These are phyloP conservation scores for Philaethria dido DNA, from an alignment of 2,888 invertebrate species.

Conservation along the genomic window DNA sequence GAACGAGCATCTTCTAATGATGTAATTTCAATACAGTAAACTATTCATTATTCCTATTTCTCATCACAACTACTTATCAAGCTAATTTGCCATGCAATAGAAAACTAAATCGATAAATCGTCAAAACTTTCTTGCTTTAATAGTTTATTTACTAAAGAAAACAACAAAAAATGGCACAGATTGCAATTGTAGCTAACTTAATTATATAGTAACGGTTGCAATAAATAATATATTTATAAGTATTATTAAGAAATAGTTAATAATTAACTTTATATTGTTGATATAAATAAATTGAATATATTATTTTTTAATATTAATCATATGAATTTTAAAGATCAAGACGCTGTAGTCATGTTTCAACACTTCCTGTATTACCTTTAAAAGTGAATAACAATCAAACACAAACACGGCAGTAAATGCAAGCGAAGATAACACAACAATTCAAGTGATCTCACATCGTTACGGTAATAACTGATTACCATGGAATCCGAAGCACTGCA, in stretches of 20 bases:
- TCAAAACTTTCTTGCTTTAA: constrained; percentile 19
- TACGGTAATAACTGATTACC: constrained; percentile 57
- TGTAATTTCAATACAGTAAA: constrained; percentile 12
- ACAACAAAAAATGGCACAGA: neutral
- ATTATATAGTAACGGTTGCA: neutral
- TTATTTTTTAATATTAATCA: neutral
- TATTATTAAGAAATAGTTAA: neutral
- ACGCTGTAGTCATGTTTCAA: too few species aligned
- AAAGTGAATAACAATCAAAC: neutral
- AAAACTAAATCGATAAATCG: constrained; percentile 27
- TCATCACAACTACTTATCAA: neutral
- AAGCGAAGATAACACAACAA: constrained; percentile 12
- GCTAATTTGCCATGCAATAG: neutral
- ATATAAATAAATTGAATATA: neutral
- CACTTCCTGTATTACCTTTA: neutral
- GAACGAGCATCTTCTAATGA: constrained; percentile 9
- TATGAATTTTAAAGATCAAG: neutral
- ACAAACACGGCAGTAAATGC: neutral
- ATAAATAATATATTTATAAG: neutral
- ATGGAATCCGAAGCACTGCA: constrained; percentile 80
- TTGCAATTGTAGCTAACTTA: constrained; percentile 1
- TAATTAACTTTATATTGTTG: neutral
- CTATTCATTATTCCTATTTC: constrained; percentile 15
- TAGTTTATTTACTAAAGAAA: constrained; percentile 12
- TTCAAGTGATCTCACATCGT: constrained; percentile 24